A percentile compares a stretch with the other conserved stretches of the same genome.
Evolutionary conservation across 2,113 vertebrate species (phyloP).

Genomic region (Acanthochromis polyacanthus): DNA sequence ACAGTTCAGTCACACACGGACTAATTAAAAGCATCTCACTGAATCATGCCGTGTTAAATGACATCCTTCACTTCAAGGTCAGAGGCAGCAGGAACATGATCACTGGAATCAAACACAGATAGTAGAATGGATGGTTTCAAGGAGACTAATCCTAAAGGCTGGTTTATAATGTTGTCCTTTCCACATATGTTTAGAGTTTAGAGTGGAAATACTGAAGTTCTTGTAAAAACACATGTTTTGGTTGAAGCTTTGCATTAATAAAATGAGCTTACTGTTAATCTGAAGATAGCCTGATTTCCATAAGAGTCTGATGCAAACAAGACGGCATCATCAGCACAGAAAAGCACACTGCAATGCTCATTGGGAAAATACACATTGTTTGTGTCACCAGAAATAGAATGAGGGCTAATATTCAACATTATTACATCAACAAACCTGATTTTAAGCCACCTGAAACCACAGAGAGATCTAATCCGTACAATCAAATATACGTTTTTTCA

Average conservation of each 20-base stretch:
- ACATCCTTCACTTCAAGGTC: not conserved
- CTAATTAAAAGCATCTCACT: not conserved
- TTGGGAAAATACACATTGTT: not conserved
- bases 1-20: not conserved
- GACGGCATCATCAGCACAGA: conserved; percentile 14
- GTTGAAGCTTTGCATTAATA: too few relatives aligned
- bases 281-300: too few relatives aligned
- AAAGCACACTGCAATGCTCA: not conserved
- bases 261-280: too few relatives aligned
- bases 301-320: not conserved
- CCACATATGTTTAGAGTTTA: too few relatives aligned
- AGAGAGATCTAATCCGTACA: too few relatives aligned
- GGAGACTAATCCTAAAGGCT: not conserved
- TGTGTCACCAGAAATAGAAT: not conserved
- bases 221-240: too few relatives aligned
- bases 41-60: not conserved
- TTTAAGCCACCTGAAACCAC: not conserved
- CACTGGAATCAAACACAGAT: not conserved
- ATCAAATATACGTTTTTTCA: too few relatives aligned
- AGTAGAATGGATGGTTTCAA: not conserved
- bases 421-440: not conserved
- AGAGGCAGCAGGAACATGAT: not conserved
- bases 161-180: too few relatives aligned
- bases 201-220: too few relatives aligned
- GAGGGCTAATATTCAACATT: not conserved